phyloP scores from a whole-genome alignment of 2,888 invertebrate species.

The Pandemis corylana region DNA sequence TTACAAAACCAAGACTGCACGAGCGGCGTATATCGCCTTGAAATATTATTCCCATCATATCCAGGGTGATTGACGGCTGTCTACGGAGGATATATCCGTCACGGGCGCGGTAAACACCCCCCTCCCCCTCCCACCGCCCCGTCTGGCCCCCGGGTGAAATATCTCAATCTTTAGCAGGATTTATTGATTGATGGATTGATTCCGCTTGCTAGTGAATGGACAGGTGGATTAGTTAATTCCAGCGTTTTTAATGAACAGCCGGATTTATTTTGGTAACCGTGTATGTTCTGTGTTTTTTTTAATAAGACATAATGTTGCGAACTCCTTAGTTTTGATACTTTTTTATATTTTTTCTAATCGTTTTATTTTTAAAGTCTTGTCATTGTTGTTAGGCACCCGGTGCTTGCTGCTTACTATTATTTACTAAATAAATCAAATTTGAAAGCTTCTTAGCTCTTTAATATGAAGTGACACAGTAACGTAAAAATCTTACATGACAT shows the following conservation, averaged over 20 bases:
- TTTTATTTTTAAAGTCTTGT: too few relatives aligned
- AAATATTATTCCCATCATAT: constrained; percentile 83
- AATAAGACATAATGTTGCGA: too few relatives aligned
- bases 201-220: constrained; percentile 50
- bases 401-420: too few relatives aligned
- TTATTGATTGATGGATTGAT: constrained; percentile 84
- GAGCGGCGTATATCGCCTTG: constrained; percentile 57
- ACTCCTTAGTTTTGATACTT: too few relatives aligned
- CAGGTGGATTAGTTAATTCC: constrained; percentile 41
- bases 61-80: constrained; percentile 80
- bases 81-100: constrained; percentile 82
- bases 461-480: too few relatives aligned
- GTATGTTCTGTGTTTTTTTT: too few relatives aligned
- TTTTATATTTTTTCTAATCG: too few relatives aligned
- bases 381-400: too few relatives aligned
- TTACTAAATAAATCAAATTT: too few relatives aligned
- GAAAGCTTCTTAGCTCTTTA: too few relatives aligned
- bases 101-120: constrained; percentile 73
- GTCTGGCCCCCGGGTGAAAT: constrained; percentile 68
- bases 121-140: constrained; percentile 49
- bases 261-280: not conserved
- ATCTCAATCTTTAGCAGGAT: constrained; percentile 83
- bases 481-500: too few relatives aligned
- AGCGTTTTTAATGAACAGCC: constrained; percentile 33
- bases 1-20: constrained; percentile 56